phyloP scores from a whole-genome alignment of 2,113 vertebrate genomes.

The Cyrtonyx montezumae region DNA sequence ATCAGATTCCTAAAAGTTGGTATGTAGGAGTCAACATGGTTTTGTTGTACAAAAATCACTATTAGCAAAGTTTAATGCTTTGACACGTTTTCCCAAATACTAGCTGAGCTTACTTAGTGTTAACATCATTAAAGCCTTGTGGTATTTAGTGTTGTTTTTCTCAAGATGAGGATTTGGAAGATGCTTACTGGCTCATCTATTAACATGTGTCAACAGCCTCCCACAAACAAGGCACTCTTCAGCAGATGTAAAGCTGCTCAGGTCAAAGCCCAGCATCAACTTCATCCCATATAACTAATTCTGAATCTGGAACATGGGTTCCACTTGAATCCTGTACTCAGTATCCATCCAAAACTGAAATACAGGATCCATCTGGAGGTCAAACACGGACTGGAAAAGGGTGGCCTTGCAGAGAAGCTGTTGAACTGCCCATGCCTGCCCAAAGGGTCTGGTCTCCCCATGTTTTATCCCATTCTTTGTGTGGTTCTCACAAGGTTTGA shows the following conservation, averaged over 20 bases:
- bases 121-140: not conserved
- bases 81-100: not conserved
- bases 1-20: not conserved
- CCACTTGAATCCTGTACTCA: not conserved
- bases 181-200: not conserved
- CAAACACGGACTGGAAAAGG: not conserved
- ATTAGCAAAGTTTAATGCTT: not conserved
- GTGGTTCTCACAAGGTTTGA: fast-evolving
- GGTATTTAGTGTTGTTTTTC: not conserved
- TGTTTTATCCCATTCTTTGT: not conserved
- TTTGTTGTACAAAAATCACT: not conserved
- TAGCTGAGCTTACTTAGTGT: not conserved
- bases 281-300: not conserved
- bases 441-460: not conserved
- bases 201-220: not conserved
- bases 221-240: not conserved
- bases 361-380: not conserved
- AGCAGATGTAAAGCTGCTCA: not conserved
- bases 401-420: not conserved
- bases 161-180: not conserved
- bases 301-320: not conserved
- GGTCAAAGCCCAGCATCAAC: not conserved
- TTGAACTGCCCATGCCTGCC: not conserved
- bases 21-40: not conserved
- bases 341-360: not conserved